Percentiles rank a stretch among this genome's conserved stretches.
Conservation (phyloP, 2,888 invertebrate genomes). For the Andrena minutula region DNA sequence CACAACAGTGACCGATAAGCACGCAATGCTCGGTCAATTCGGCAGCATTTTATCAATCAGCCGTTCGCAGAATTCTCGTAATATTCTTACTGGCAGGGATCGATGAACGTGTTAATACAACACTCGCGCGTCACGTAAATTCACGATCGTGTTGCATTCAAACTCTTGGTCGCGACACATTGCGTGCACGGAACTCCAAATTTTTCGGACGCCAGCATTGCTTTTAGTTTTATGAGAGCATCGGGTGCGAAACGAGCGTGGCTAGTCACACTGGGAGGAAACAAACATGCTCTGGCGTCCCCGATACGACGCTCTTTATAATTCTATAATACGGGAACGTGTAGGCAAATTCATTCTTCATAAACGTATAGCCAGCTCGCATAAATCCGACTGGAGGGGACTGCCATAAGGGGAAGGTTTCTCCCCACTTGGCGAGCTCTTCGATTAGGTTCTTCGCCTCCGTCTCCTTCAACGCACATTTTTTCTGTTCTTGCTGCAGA, state of each 20-base stretch:
- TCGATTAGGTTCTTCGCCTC: conserved; percentile 23
- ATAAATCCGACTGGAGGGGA: conserved; percentile 38
- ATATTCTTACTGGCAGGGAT: conserved; percentile 33
- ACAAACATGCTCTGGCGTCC: not conserved
- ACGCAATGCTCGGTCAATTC: conserved; percentile 12
- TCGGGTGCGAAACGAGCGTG: not conserved
- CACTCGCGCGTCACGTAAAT: conserved; percentile 10
- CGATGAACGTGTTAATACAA: conserved; percentile 31
- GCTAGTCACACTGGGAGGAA: not conserved
- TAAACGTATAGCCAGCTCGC: conserved; percentile 12
- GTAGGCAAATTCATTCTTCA: conserved; percentile 40
- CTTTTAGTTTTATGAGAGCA: not conserved
- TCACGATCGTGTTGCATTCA: conserved; percentile 16
- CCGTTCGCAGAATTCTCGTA: not conserved
- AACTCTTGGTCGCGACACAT: conserved; percentile 5
- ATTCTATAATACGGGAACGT: conserved; percentile 10
- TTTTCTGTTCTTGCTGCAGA: not conserved
- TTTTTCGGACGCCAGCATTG: not conserved
- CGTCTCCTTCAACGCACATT: not conserved
- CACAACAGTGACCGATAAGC: not conserved
- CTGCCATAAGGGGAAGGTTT: conserved; percentile 31
- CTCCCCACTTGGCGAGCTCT: conserved; percentile 30
- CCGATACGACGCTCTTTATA: conserved; percentile 27
- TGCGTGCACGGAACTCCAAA: not conserved
- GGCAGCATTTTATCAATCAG: conserved; percentile 25